These are phyloP conservation scores for Stratiolaelaps scimitus DNA, from an alignment of 1,140 invertebrate species.

Conservation along the genomic window DNA sequence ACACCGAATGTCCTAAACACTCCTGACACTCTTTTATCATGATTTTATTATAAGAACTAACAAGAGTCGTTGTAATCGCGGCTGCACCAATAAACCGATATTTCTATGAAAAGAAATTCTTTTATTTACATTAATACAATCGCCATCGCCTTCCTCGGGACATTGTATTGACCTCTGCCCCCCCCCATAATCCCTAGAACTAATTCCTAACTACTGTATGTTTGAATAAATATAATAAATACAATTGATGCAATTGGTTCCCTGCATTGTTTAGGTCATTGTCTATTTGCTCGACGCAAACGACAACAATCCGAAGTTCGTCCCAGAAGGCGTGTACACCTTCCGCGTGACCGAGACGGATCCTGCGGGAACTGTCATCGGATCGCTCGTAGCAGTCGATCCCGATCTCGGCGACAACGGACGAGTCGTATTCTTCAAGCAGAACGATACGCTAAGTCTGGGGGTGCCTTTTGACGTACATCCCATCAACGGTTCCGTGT, in stretches of 20 bases:
- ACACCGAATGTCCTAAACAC: no score
- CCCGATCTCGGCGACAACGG: conserved; percentile 38
- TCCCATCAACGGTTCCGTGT: conserved; percentile 38
- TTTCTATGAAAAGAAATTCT: no score
- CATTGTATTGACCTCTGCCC: no score
- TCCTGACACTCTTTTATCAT: no score
- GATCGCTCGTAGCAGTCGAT: conserved; percentile 37
- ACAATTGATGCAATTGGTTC: no score
- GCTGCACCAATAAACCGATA: no score
- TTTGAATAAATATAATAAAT: no score
- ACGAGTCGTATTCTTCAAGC: conserved; percentile 43
- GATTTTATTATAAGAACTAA: no score
- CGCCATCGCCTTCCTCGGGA: no score
- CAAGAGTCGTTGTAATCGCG: no score
- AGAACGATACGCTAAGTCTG: conserved; percentile 37
- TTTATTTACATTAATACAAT: conserved; percentile 45
- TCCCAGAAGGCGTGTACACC: conserved; percentile 60
- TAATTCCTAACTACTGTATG: no score
- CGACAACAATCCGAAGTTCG: conserved; percentile 69
- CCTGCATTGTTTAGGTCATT: conserved; percentile 33
- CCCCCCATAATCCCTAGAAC: no score
- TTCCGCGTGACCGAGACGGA: conserved; percentile 39
- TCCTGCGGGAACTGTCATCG: conserved; percentile 35
- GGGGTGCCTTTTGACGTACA: conserved; percentile 37
- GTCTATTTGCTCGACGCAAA: conserved; percentile 69